phyloP scores from a whole-genome alignment of 1,140 invertebrate species.

The Apis cerana region DNA sequence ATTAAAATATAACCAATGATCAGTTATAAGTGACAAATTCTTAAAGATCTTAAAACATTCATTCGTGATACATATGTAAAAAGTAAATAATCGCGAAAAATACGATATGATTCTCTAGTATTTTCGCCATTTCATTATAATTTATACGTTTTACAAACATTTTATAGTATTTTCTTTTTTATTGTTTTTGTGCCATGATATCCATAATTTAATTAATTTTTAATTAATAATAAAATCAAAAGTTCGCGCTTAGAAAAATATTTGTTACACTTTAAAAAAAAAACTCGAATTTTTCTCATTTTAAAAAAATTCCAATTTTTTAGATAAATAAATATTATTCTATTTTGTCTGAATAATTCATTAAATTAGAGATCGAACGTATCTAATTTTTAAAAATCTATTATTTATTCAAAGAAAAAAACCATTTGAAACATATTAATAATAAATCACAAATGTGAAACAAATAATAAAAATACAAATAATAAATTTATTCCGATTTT shows the following conservation, averaged over 20 bases:
- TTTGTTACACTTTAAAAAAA: no score
- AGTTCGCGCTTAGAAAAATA: constrained; percentile 6
- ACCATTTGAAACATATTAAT: no score
- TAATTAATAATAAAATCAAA: constrained; percentile 37
- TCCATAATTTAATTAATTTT: constrained; percentile 49
- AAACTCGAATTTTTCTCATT: no score
- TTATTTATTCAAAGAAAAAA: no score
- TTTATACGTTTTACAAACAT: constrained; percentile 57
- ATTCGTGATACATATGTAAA: not conserved
- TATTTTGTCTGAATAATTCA: no score
- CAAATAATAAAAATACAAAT: no score
- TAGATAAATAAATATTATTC: no score
- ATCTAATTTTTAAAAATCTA: no score
- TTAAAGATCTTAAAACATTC: not conserved
- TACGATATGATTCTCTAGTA: constrained; percentile 50
- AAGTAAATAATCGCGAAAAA: constrained; percentile 32
- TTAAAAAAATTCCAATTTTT: no score
- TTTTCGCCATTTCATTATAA: constrained; percentile 34
- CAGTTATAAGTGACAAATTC: not conserved
- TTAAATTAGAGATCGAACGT: no score
- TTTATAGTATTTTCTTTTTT: constrained; percentile 62
- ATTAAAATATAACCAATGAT: not conserved
- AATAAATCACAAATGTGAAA: no score
- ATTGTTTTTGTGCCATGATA: constrained; percentile 30
- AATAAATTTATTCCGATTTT: no score